Conservation (phyloP, 1,140 invertebrate genomes). For the Heliconius congener region DNA sequence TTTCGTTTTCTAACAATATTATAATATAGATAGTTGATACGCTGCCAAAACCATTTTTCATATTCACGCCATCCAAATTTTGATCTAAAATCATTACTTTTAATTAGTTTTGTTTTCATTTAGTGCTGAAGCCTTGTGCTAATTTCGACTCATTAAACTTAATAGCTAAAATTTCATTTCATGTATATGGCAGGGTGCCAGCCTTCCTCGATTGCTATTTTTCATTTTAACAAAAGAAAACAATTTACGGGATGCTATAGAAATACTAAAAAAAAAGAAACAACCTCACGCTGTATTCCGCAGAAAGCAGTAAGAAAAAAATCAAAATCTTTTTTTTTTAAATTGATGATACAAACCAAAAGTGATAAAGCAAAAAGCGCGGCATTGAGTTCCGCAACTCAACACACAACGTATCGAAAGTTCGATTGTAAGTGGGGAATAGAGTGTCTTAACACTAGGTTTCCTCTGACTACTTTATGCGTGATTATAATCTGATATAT, state of each 20-base stretch:
- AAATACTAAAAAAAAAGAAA: not conserved
- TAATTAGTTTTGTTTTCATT: slow-evolving; percentile 28
- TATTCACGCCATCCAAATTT: not conserved
- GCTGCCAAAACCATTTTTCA: not conserved
- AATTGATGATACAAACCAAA: too few species aligned
- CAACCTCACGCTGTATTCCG: too few species aligned
- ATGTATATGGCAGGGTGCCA: slow-evolving; percentile 26
- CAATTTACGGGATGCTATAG: not conserved
- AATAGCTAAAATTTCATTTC: slow-evolving; percentile 29
- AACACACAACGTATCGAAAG: too few species aligned
- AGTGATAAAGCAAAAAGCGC: too few species aligned
- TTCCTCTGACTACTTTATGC: too few species aligned
- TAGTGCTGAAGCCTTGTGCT: slow-evolving; percentile 22
- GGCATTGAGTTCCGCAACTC: too few species aligned
- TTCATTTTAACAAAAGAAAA: slow-evolving; percentile 10
- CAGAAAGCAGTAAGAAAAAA: too few species aligned
- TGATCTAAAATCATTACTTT: slow-evolving; percentile 24
- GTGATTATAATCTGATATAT: too few species aligned
- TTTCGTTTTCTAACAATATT: too few species aligned
- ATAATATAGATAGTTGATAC: not conserved
- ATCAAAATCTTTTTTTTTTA: too few species aligned
- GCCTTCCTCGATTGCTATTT: slow-evolving; percentile 1
- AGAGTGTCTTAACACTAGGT: too few species aligned
- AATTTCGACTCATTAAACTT: slow-evolving; percentile 28
- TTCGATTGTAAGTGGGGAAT: too few species aligned